phyloP scores from a whole-genome alignment of 2,113 vertebrate genomes.

The Numenius arquata region DNA sequence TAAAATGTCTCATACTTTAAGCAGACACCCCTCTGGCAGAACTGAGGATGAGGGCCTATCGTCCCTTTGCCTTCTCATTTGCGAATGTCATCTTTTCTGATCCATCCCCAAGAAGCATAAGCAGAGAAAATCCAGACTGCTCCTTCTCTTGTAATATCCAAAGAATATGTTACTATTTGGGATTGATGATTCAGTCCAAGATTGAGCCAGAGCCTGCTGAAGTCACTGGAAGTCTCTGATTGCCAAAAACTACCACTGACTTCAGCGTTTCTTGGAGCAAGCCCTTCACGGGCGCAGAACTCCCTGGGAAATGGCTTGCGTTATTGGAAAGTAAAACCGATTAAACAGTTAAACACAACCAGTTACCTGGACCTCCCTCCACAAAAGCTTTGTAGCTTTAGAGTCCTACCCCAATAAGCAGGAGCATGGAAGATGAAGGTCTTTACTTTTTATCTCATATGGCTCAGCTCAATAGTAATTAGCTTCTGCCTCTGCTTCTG shows the following conservation, averaged over 20 bases:
- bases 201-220: neutral
- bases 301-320: neutral
- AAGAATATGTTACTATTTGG: neutral
- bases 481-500: conserved; percentile 58
- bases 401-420: neutral
- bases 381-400: neutral
- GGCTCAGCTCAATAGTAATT: conserved; percentile 18
- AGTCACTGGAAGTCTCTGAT: neutral
- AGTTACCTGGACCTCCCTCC: neutral
- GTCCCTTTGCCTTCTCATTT: neutral
- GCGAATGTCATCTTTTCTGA: neutral
- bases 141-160: neutral
- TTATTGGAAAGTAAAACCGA: neutral
- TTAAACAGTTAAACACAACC: neutral
- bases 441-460: neutral
- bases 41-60: neutral
- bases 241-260: neutral
- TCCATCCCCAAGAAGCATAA: neutral
- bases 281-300: neutral
- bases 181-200: neutral
- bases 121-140: neutral
- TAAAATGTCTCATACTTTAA: neutral
- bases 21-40: neutral
- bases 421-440: neutral
- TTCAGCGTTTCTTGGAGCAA: neutral